These are phyloP conservation scores for Apolygus lucorum DNA, from an alignment of 1,140 invertebrate species.

Conservation along the genomic window DNA sequence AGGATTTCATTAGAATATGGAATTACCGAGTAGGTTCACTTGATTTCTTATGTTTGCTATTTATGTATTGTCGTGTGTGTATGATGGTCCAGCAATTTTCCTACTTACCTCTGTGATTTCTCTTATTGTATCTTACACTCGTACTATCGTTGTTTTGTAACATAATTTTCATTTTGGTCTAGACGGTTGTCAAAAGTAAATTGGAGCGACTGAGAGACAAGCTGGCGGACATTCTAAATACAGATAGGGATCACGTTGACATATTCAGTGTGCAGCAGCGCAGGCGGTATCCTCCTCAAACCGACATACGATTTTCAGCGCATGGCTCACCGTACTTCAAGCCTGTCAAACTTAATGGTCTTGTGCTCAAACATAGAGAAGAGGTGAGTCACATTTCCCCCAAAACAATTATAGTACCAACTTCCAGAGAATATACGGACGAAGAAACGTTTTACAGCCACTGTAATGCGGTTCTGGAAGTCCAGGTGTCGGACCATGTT, in stretches of 20 bases:
- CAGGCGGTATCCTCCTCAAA: constrained; percentile 75
- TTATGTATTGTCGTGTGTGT: too few relatives aligned
- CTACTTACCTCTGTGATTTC: neutral
- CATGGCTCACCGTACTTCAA: constrained; percentile 95
- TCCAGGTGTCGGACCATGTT: too few relatives aligned
- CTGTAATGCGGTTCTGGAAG: too few relatives aligned
- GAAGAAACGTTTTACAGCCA: too few relatives aligned
- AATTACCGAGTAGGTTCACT: constrained; percentile 59
- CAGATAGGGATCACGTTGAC: constrained; percentile 81
- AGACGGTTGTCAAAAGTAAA: constrained; percentile 65
- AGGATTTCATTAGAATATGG: constrained; percentile 92
- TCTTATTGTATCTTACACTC: neutral
- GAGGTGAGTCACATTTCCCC: constrained; percentile 50
- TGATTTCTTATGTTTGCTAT: too few relatives aligned
- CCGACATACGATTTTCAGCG: constrained; percentile 87
- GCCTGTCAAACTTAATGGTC: constrained; percentile 84
- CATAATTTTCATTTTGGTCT: neutral
- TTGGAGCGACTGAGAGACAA: constrained; percentile 80
- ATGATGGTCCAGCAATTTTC: too few relatives aligned
- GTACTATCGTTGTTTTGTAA: constrained; percentile 20
- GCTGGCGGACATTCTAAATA: constrained; percentile 71
- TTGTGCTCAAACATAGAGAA: constrained; percentile 85
- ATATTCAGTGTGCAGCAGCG: constrained; percentile 88
- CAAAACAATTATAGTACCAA: too few relatives aligned
- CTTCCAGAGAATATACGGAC: too few relatives aligned